Evolutionary conservation across 2,113 vertebrate species (phyloP).

Genomic region (Ardeotis arabs): DNA sequence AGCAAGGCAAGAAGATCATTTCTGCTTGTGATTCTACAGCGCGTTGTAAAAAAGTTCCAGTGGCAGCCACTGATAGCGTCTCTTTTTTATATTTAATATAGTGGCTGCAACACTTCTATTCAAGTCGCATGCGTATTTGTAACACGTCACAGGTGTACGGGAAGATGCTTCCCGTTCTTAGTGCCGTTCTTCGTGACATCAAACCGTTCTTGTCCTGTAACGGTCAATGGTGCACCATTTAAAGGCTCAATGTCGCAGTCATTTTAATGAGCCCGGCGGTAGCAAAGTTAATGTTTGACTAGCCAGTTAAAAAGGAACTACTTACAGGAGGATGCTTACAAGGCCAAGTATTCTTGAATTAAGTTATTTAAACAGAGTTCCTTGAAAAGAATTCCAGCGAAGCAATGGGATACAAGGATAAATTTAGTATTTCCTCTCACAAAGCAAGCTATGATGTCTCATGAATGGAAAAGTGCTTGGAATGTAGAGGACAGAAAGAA

Average conservation of each 20-base stretch:
- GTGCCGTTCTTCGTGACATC: neutral
- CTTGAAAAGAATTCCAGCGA: neutral
- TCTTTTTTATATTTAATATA: neutral
- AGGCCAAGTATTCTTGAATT: neutral
- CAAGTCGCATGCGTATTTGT: neutral
- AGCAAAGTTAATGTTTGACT: neutral
- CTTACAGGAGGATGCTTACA: neutral
- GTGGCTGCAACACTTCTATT: neutral
- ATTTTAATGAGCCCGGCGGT: neutral
- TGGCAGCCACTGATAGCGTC: neutral
- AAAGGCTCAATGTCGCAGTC: neutral
- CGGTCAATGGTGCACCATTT: neutral
- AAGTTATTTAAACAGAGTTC: neutral
- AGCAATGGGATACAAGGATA: neutral
- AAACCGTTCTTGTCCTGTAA: neutral
- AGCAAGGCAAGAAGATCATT: neutral
- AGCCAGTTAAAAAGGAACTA: neutral
- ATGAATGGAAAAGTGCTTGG: neutral
- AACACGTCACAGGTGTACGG: neutral
- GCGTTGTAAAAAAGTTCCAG: neutral
- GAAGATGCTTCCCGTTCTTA: neutral
- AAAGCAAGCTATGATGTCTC: neutral
- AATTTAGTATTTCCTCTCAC: neutral
- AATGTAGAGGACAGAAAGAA: neutral
- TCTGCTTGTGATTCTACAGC: neutral